phyloP scores from a whole-genome alignment of 2,113 vertebrate species.

The Daboia siamensis region DNA sequence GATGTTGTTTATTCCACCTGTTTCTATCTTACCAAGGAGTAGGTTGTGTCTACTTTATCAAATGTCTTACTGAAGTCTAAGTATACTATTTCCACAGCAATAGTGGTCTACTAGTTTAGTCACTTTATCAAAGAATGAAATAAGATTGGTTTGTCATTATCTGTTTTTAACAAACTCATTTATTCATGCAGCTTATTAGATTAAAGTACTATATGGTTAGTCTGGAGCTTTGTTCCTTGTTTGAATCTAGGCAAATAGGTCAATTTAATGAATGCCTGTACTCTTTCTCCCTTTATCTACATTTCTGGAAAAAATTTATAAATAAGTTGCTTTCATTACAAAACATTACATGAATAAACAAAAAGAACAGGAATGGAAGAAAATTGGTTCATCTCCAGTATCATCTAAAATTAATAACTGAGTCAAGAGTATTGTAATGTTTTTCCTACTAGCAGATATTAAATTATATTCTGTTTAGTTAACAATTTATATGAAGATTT shows the following conservation, averaged over 20 bases:
- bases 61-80: too few species aligned
- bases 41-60: too few species aligned
- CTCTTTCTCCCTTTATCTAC: background rate
- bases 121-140: too few species aligned
- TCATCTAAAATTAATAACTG: background rate
- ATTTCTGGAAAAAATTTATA: background rate
- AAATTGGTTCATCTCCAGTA: background rate
- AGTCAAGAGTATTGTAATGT: background rate
- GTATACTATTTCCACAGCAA: too few species aligned
- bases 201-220: background rate
- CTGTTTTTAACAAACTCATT: too few species aligned
- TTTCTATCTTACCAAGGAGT: too few species aligned
- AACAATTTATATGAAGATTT: conserved; percentile 15
- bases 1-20: too few species aligned
- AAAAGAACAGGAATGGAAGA: background rate
- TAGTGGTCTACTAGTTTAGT: too few species aligned
- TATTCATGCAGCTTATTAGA: background rate
- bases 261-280: background rate
- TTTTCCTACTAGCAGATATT: conserved; percentile 11
- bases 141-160: too few species aligned
- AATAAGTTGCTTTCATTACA: background rate
- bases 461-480: conserved; percentile 25
- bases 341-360: conserved; percentile 9
- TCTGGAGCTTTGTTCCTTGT: background rate
- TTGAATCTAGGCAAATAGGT: background rate